phyloP scores from a whole-genome alignment of 2,888 invertebrate species.

The Calameuta idolon region DNA sequence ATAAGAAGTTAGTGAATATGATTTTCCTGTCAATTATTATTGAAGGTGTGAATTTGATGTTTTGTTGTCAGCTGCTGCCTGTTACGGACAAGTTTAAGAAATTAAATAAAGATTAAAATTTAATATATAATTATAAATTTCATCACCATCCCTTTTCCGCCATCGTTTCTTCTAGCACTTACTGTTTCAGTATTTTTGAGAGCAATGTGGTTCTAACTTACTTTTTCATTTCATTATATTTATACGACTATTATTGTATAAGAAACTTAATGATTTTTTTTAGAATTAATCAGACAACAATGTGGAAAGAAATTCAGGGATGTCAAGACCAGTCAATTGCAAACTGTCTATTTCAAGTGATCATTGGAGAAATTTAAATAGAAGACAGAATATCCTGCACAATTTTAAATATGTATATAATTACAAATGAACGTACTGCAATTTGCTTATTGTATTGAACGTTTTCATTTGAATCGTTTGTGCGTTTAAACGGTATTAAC shows the following conservation, averaged over 20 bases:
- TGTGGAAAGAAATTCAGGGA: background rate
- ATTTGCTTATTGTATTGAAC: too few species aligned
- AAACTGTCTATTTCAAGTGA: background rate
- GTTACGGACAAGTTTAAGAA: background rate
- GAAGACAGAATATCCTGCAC: background rate
- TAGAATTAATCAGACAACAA: background rate
- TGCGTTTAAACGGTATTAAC: too few species aligned
- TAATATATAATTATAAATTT: background rate
- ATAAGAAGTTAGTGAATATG: background rate
- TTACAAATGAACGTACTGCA: too few species aligned
- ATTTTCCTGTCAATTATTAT: background rate
- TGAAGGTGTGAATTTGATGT: background rate
- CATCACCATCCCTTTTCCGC: background rate
- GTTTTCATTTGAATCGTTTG: too few species aligned
- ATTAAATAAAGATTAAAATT: background rate
- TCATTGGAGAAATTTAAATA: background rate
- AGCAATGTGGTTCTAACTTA: background rate
- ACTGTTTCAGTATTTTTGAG: background rate
- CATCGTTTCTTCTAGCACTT: background rate
- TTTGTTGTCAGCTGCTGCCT: background rate
- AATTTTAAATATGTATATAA: background rate
- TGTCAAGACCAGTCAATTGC: background rate
- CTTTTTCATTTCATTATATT: background rate
- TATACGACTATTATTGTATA: too few species aligned
- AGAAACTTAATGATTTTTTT: background rate